These are phyloP conservation scores for Diadophis punctatus DNA, from an alignment of 2,113 vertebrate genomes.

Conservation along the genomic window DNA sequence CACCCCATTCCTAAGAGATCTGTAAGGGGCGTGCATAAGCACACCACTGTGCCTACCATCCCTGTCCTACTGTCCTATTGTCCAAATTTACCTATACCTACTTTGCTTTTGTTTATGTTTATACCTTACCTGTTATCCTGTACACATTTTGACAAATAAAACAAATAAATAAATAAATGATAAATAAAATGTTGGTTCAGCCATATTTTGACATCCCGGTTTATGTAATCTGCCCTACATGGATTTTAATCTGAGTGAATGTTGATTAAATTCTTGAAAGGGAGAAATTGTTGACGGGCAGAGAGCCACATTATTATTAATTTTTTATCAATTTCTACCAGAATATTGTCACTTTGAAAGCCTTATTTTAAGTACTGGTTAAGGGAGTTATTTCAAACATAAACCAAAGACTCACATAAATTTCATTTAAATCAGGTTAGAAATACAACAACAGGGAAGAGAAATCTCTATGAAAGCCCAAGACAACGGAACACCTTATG, in stretches of 20 bases:
- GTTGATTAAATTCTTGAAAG: background rate
- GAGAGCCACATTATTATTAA: too few species aligned
- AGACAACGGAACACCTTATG: conserved; percentile 72
- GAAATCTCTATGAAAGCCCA: conserved; percentile 70
- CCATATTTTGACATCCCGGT: background rate
- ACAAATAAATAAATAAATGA: too few species aligned
- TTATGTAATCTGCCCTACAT: background rate
- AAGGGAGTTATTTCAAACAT: conserved; percentile 60
- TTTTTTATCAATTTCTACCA: background rate
- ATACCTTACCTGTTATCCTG: too few species aligned
- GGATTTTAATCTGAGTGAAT: background rate
- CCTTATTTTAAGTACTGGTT: conserved; percentile 60
- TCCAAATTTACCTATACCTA: too few species aligned
- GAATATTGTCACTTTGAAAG: conserved; percentile 1
- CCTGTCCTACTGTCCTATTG: too few species aligned
- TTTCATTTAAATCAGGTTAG: conserved; percentile 75
- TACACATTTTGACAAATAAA: too few species aligned
- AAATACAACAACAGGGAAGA: conserved; percentile 67
- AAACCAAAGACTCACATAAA: conserved; percentile 51
- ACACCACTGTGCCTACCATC: too few species aligned
- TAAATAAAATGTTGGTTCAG: background rate
- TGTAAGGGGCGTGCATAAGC: too few species aligned
- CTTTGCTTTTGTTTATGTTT: too few species aligned
- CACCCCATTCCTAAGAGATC: too few species aligned
- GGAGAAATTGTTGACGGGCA: background rate